Conservation (phyloP, 2,113 vertebrate genomes). For the Psilopsiagon aymara region DNA sequence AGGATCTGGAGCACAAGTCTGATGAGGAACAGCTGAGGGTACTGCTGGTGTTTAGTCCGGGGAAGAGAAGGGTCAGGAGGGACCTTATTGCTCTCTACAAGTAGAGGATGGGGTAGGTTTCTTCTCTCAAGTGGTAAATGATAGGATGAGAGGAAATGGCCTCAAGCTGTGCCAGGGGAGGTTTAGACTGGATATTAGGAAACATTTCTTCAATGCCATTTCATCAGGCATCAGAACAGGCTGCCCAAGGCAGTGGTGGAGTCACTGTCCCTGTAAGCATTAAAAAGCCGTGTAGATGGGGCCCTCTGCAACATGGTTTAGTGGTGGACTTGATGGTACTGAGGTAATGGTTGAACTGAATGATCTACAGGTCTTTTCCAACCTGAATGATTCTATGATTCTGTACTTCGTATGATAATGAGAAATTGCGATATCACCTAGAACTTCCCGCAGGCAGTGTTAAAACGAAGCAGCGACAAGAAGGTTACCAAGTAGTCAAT, state of each 20-base stretch:
- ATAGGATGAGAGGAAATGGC: not conserved
- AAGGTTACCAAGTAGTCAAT: not conserved
- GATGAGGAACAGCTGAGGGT: not conserved
- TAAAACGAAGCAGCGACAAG: not conserved
- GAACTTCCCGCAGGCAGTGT: not conserved
- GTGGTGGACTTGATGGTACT: not conserved
- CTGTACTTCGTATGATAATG: not conserved
- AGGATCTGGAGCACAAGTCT: not conserved
- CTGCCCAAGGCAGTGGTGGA: not conserved
- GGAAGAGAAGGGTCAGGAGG: not conserved
- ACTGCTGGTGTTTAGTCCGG: not conserved
- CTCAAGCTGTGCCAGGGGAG: not conserved
- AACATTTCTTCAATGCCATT: not conserved
- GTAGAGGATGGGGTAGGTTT: fast-evolving
- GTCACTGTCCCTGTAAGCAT: not conserved
- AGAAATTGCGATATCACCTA: not conserved
- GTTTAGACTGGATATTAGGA: not conserved
- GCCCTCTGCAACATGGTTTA: not conserved
- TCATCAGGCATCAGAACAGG: not conserved
- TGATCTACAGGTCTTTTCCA: not conserved
- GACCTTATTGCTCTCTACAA: not conserved
- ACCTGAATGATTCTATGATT: not conserved
- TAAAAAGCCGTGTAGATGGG: not conserved
- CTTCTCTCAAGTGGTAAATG: no score
- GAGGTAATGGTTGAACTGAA: not conserved